Conservation (phyloP, 2,888 invertebrate species). For the Argyresthia albistria region DNA sequence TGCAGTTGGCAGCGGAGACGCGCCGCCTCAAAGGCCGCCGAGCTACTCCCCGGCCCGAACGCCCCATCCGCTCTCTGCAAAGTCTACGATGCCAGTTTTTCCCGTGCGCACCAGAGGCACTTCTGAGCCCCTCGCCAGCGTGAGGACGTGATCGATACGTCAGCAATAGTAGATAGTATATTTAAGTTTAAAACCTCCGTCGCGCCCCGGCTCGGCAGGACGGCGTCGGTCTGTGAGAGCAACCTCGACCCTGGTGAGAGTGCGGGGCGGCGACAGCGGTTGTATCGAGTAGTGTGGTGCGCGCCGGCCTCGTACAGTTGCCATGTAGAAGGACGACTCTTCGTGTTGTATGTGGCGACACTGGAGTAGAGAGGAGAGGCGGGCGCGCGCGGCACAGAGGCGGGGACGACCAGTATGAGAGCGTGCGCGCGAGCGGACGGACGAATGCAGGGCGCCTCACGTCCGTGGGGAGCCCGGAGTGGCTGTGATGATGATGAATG, state of each 20-base stretch:
- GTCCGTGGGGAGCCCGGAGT: conserved; percentile 35
- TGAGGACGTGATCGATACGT: conserved; percentile 54
- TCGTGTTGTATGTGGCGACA: conserved; percentile 15
- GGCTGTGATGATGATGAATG: conserved; percentile 25
- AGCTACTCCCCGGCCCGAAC: conserved; percentile 77
- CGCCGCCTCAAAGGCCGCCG: conserved; percentile 75
- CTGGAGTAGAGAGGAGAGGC: background rate
- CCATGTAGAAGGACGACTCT: background rate
- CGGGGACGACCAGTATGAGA: conserved; percentile 34
- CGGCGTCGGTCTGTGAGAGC: conserved; percentile 29
- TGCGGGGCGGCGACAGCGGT: conserved; percentile 58
- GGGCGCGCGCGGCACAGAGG: conserved; percentile 41
- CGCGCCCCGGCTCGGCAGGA: conserved; percentile 45
- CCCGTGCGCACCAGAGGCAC: conserved; percentile 77
- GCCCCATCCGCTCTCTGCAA: conserved; percentile 80
- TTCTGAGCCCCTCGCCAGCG: conserved; percentile 47
- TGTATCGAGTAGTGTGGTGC: conserved; percentile 46
- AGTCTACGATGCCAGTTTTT: conserved; percentile 89
- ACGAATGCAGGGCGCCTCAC: conserved; percentile 59
- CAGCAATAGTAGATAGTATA: conserved; percentile 66
- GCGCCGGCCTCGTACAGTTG: conserved; percentile 24
- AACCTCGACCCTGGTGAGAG: conserved; percentile 33
- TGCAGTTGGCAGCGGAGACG: conserved; percentile 89
- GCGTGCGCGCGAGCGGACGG: conserved; percentile 17
- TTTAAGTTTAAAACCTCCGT: conserved; percentile 59